A percentile compares a stretch with the other conserved stretches of the same genome.
Evolutionary conservation across 2,888 invertebrate genomes (phyloP).

Genomic region (Thecophora atra): DNA sequence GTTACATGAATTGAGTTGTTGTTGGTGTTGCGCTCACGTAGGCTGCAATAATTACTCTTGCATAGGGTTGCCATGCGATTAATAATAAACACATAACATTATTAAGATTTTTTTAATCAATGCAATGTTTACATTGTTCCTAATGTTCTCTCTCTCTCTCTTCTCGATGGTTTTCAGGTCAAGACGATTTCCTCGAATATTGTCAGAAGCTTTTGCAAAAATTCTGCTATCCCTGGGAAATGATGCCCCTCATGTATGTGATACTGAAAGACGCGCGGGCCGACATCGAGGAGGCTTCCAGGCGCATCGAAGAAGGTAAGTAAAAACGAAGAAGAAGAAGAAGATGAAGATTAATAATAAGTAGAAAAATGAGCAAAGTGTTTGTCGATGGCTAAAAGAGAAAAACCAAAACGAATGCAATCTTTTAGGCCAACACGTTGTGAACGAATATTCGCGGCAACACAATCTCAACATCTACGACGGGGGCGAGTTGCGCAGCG

Average conservation of each 20-base stretch:
- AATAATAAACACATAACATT: not conserved
- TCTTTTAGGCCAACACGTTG: constrained; percentile 73
- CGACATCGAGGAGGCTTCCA: constrained; percentile 78
- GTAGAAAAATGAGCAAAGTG: no score
- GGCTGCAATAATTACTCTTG: not conserved
- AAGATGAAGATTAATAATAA: no score
- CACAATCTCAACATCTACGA: constrained; percentile 81
- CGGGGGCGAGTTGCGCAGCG: constrained; percentile 77
- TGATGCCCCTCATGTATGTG: constrained; percentile 82
- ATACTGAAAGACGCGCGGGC: constrained; percentile 80
- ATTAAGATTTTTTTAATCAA: not conserved
- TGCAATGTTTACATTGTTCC: not conserved
- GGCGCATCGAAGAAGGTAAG: constrained; percentile 80
- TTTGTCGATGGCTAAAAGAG: no score
- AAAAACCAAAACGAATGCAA: constrained; percentile 12
- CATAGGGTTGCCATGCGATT: not conserved
- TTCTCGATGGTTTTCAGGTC: constrained; percentile 59
- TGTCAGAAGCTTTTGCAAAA: constrained; percentile 79
- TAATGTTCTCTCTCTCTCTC: not conserved
- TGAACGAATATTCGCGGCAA: constrained; percentile 79
- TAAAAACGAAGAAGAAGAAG: constrained; percentile 41
- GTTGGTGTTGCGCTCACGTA: not conserved
- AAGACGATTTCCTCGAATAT: constrained; percentile 74
- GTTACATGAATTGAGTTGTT: not conserved
- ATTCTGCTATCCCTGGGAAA: constrained; percentile 82